phyloP scores from a whole-genome alignment of 2,113 vertebrate genomes.

The Campylomormyrus numenius region DNA sequence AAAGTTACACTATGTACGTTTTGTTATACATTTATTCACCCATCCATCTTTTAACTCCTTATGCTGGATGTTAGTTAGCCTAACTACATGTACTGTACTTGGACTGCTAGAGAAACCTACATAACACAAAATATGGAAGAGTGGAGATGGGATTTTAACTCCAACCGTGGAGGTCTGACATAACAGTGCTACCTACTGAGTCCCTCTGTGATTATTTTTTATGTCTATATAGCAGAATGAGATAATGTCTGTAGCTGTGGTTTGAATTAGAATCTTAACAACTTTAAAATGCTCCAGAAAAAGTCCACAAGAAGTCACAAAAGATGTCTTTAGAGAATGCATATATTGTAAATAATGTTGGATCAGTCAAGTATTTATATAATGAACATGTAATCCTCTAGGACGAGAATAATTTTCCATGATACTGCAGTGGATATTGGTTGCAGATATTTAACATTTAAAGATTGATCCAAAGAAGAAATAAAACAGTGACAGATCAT shows the following conservation, averaged over 20 bases:
- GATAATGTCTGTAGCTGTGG: not conserved
- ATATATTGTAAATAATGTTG: not conserved
- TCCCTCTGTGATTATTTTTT: not conserved
- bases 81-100: not conserved
- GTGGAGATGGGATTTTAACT: not conserved
- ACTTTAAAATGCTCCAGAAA: not conserved
- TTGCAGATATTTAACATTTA: not conserved
- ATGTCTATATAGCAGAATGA: not conserved
- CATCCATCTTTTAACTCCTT: not conserved
- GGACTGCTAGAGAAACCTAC: not conserved
- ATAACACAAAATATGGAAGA: not conserved
- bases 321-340: not conserved
- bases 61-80: not conserved
- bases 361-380: not conserved
- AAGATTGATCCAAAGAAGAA: not conserved
- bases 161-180: not conserved
- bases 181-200: not conserved
- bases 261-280: not conserved
- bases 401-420: not conserved
- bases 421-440: not conserved
- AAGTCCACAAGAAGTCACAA: not conserved
- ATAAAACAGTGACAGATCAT: not conserved
- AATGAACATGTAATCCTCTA: not conserved
- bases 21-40: not conserved
- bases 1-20: not conserved